Evolutionary conservation across 2,113 vertebrate genomes (phyloP), one percentile per base, ranked within the genome.

Genomic region (Coryphaenoides rupestris): DNA sequence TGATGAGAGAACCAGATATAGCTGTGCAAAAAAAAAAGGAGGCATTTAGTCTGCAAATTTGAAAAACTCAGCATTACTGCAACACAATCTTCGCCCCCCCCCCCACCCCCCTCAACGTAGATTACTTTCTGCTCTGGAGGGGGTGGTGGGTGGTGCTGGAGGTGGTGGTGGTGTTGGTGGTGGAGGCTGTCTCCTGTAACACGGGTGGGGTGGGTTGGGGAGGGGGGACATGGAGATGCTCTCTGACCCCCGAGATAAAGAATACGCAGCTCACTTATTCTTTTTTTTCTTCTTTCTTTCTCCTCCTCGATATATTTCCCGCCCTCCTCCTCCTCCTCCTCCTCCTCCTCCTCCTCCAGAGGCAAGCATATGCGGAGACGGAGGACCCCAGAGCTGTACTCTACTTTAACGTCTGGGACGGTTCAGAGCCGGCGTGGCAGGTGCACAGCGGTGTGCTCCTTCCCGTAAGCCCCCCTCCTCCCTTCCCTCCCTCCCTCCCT

Each of bases 1-100:
- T 82, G 76, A 73, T 83, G 88, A 90, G 87, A 85, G 81, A 81
- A 65, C n/a, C 68, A 88, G 87, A 92, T 89, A 88, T 70, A 85
- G 80, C 67, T 68, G n/a, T n/a, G 74, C 79, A 78, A n/a, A n/a
- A n/a, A n/a, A n/a, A n/a, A n/a, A n/a, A n/a, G n/a, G 77, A 84
- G 82, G 82, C 83, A 89, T 90, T 92, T 87, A 85, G 82, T 78
- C 79, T 65, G 80, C 82, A 82, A 86, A 89, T 87, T 90, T 89
- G 86, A n/a, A n/a, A n/a, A 81, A 82, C 86, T 87, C 85, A 89
- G 82, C 84, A 85, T 81, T 85, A 76, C 87, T 83, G 82, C 84
- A 83, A 86, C 84, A 84, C 81, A 85, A 82, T 87, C 84, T 88
- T n/a, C 80, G 74, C 82, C 74, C 66, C n/a, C n/a, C n/a, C n/a